These are phyloP conservation scores for Heliconius erato DNA, from an alignment of 2,888 invertebrate genomes.

Conservation along the genomic window DNA sequence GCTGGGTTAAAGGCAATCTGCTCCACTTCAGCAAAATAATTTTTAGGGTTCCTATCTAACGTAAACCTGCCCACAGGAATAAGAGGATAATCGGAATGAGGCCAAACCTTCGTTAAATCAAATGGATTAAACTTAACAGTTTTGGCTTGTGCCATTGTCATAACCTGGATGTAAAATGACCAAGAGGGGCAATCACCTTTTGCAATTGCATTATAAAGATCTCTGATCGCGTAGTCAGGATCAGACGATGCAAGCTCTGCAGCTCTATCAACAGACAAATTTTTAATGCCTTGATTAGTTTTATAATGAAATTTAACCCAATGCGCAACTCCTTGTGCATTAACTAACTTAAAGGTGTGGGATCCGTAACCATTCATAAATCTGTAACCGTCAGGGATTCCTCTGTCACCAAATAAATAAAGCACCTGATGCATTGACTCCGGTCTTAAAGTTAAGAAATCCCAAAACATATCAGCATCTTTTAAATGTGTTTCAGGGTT, in stretches of 20 bases:
- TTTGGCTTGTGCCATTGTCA: conserved; percentile 95
- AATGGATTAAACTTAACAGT: conserved; percentile 94
- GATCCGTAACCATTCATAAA: conserved; percentile 98
- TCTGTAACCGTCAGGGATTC: conserved; percentile 96
- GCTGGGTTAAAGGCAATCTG: conserved; percentile 96
- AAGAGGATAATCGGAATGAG: conserved; percentile 93
- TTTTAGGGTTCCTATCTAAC: conserved; percentile 94
- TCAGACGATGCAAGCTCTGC: conserved; percentile 90
- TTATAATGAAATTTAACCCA: conserved; percentile 98
- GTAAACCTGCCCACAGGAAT: conserved; percentile 94
- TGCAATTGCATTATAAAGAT: conserved; percentile 95
- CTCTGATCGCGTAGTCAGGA: conserved; percentile 95
- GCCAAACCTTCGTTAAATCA: conserved; percentile 97
- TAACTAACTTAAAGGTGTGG: conserved; percentile 96
- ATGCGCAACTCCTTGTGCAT: conserved; percentile 89
- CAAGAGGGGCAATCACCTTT: conserved; percentile 90
- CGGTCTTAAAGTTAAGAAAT: conserved; percentile 94
- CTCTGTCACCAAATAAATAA: conserved; percentile 95
- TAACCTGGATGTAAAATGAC: conserved; percentile 93
- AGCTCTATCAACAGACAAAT: conserved; percentile 89
- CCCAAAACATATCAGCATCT: conserved; percentile 98
- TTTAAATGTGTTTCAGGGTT: conserved; percentile 96
- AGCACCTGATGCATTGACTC: conserved; percentile 94
- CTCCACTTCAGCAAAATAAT: conserved; percentile 97
- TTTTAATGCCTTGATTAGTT: conserved; percentile 96